A percentile compares a stretch with the other conserved stretches of the same genome.
Evolutionary conservation across 2,888 invertebrate species (phyloP).

Genomic region (Rhingia campestris): DNA sequence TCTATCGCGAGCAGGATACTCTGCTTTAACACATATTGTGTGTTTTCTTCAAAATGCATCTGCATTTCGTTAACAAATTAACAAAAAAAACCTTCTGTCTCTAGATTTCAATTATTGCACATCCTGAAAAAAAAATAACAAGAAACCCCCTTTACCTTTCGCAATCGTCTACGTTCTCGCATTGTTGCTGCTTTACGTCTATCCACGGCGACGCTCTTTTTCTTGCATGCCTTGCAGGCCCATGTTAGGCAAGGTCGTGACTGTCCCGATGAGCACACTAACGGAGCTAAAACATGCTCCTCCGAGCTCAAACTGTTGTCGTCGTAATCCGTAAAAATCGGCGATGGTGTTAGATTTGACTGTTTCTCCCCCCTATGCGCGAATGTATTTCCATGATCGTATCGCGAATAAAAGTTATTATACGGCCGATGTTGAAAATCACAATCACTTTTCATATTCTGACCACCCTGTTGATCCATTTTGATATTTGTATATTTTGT

Average conservation of each 20-base stretch:
- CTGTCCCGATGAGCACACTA: constrained; percentile 83
- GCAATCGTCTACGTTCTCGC: constrained; percentile 93
- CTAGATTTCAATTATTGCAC: too few relatives aligned
- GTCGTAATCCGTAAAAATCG: constrained; percentile 82
- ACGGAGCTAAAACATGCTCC: constrained; percentile 82
- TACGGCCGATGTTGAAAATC: constrained; percentile 66
- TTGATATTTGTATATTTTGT: constrained; percentile 64
- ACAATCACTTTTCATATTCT: constrained; percentile 68
- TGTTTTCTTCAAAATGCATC: too few relatives aligned
- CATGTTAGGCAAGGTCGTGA: constrained; percentile 93
- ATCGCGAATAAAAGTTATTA: constrained; percentile 65
- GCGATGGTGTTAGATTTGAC: constrained; percentile 78
- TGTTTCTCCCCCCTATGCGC: constrained; percentile 74
- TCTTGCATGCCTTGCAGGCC: constrained; percentile 99
- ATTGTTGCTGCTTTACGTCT: constrained; percentile 98
- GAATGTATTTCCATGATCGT: constrained; percentile 53
- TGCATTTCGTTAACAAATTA: too few relatives aligned
- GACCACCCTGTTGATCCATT: constrained; percentile 55
- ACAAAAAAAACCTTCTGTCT: too few relatives aligned
- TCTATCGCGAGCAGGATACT: too few relatives aligned
- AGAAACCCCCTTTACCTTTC: constrained; percentile 87
- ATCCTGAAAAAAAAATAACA: too few relatives aligned
- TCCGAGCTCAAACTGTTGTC: constrained; percentile 82
- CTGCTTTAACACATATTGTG: too few relatives aligned
- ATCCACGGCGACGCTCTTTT: constrained; percentile 97